Evolutionary conservation across 2,113 vertebrate genomes (phyloP).

Genomic region (Gallinago media): DNA sequence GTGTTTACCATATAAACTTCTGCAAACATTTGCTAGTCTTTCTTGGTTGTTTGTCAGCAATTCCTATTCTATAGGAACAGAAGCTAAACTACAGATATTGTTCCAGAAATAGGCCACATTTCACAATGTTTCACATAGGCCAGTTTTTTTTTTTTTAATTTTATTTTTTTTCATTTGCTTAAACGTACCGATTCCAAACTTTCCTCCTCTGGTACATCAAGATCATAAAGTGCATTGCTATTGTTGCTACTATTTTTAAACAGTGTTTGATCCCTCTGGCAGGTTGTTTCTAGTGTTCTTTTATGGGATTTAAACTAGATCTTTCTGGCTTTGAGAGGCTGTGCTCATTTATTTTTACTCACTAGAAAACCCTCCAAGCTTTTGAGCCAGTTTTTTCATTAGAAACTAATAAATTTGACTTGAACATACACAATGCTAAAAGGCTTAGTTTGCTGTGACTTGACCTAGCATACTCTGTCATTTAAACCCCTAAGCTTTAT

Average conservation of each 20-base stretch:
- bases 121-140: neutral
- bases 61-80: neutral
- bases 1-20: neutral
- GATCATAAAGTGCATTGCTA: conserved; percentile 35
- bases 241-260: conserved; percentile 43
- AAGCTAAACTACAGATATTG: neutral
- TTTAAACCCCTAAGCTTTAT: conserved; percentile 50
- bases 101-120: neutral
- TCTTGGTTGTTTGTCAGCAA: neutral
- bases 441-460: conserved; percentile 44
- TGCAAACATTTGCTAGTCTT: neutral
- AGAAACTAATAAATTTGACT: conserved; percentile 71
- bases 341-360: conserved; percentile 60
- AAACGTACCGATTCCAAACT: neutral
- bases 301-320: conserved; percentile 62
- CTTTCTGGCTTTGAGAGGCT: conserved; percentile 34
- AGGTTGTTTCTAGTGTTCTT: conserved; percentile 42
- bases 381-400: conserved; percentile 67
- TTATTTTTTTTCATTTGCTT: neutral
- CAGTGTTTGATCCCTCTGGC: conserved; percentile 47
- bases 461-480: conserved; percentile 12
- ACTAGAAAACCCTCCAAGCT: conserved; percentile 48
- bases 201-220: conserved; percentile 6
- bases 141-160: neutral
- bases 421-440: conserved; percentile 47